These are phyloP conservation scores for Pelusios castaneus DNA, from an alignment of 2,113 vertebrate genomes.

Conservation along the genomic window DNA sequence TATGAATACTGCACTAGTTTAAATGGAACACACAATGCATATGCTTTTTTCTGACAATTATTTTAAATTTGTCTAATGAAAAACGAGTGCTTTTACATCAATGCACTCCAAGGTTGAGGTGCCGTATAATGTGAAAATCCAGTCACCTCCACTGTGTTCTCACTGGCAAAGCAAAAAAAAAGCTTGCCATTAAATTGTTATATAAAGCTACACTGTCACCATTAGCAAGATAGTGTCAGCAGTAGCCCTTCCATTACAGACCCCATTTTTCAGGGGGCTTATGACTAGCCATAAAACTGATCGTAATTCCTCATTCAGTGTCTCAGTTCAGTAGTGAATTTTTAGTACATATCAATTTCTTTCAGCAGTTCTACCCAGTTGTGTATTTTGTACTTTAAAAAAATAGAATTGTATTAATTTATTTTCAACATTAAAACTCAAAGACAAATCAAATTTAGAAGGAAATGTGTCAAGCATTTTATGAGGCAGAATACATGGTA, in stretches of 20 bases:
- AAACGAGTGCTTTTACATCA: constrained; percentile 39
- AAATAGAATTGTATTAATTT: constrained; percentile 10
- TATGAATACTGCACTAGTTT: background rate
- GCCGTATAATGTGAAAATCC: constrained; percentile 44
- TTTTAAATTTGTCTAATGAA: constrained; percentile 62
- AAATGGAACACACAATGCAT: constrained; percentile 35
- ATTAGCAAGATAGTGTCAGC: constrained; percentile 60
- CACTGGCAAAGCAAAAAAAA: constrained; percentile 23
- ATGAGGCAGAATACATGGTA: background rate
- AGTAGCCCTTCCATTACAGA: constrained; percentile 53
- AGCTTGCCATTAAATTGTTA: constrained; percentile 54
- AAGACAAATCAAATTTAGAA: background rate
- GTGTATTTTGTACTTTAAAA: constrained; percentile 39
- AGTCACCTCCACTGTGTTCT: constrained; percentile 45
- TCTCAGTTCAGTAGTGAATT: background rate
- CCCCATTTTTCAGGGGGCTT: constrained; percentile 43
- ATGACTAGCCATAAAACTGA: constrained; percentile 54
- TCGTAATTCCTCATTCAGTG: constrained; percentile 29
- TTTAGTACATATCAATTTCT: background rate
- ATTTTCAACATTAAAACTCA: background rate
- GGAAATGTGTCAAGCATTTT: background rate
- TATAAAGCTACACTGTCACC: constrained; percentile 57
- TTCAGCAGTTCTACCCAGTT: constrained; percentile 16
- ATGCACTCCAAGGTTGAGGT: constrained; percentile 26
- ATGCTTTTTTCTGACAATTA: constrained; percentile 54